Conservation (phyloP, 2,888 invertebrate species). For the Conchocele bisecta region DNA sequence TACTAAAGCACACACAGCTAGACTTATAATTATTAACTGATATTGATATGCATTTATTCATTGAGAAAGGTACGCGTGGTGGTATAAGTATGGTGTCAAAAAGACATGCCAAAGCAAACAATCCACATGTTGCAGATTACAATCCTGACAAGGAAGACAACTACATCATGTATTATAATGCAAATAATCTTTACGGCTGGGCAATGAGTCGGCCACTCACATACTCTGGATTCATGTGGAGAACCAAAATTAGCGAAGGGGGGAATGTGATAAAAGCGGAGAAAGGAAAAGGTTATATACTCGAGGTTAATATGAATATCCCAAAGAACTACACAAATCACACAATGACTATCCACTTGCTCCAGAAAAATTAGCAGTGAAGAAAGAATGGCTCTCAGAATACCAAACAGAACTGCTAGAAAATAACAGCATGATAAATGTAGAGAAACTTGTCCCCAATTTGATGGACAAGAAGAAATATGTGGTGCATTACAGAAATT, state of each 20-base stretch:
- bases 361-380: conserved; percentile 65
- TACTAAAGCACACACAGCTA: conserved; percentile 60
- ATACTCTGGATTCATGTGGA: too few species aligned
- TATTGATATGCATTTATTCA: conserved; percentile 67
- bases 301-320: too few species aligned
- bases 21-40: conserved; percentile 70
- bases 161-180: too few species aligned
- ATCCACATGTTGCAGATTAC: conserved; percentile 55
- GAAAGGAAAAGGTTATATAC: too few species aligned
- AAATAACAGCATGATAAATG: conserved; percentile 31
- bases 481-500: conserved; percentile 77
- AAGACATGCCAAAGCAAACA: conserved; percentile 72
- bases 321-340: conserved; percentile 23
- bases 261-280: too few species aligned
- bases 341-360: conserved; percentile 39
- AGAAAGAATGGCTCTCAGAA: conserved; percentile 29
- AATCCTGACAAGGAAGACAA: conserved; percentile 18
- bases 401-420: conserved; percentile 58
- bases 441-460: conserved; percentile 55
- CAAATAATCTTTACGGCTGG: too few species aligned
- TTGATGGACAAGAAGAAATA: conserved; percentile 68
- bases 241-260: too few species aligned
- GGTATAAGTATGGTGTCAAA: conserved; percentile 60
- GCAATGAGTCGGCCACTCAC: too few species aligned
- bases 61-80: conserved; percentile 59